These are phyloP conservation scores for Galerucella nymphaeae DNA, from an alignment of 2,888 invertebrate species.

Conservation along the genomic window DNA sequence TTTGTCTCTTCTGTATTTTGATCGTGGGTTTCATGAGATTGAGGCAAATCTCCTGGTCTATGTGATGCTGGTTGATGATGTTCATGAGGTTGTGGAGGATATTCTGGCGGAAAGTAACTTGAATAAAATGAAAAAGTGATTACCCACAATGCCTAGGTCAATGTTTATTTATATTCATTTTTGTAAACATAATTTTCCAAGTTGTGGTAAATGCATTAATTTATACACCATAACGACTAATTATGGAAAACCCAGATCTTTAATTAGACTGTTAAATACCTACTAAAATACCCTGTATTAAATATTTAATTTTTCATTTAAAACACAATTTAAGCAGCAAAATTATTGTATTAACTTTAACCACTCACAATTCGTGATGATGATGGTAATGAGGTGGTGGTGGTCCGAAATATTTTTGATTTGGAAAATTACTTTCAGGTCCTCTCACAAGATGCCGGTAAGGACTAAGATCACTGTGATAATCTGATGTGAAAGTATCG, in stretches of 20 bases:
- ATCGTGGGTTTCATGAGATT: neutral
- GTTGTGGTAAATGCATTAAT: no score
- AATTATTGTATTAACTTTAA: no score
- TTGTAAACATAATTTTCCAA: no score
- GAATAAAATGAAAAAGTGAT: neutral
- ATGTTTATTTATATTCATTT: no score
- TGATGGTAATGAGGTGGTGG: neutral
- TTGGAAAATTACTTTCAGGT: neutral
- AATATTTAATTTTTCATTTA: no score
- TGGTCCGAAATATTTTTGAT: neutral
- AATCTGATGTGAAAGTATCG: neutral
- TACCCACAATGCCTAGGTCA: no score
- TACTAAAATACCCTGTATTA: no score
- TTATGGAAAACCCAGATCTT: no score
- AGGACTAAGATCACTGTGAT: neutral
- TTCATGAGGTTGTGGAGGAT: neutral
- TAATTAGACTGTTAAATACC: no score
- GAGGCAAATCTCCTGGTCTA: neutral
- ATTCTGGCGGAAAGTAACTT: neutral
- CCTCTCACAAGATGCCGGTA: neutral
- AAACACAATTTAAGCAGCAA: no score
- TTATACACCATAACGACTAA: no score
- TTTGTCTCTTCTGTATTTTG: neutral
- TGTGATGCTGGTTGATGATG: neutral
- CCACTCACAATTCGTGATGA: neutral